Evolutionary conservation across 2,888 invertebrate species (phyloP).

Genomic region (Dendrolimus houi): DNA sequence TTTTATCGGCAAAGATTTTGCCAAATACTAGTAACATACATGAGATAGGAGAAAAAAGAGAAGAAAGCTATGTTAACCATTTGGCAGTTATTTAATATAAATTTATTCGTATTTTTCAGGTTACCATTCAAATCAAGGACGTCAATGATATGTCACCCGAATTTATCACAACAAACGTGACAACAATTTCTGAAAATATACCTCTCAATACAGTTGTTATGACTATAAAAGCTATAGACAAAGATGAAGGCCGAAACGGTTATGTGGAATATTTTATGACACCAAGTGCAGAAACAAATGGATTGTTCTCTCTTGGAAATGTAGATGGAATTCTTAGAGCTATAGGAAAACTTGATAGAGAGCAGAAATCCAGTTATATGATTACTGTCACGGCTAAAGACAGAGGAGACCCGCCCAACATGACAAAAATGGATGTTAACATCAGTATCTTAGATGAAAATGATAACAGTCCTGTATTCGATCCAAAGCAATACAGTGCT

Average conservation of each 20-base stretch:
- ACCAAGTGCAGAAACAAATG: conserved; percentile 78
- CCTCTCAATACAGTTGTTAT: conserved; percentile 91
- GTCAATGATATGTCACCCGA: conserved; percentile 94
- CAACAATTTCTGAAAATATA: conserved; percentile 89
- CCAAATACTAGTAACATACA: too few species aligned
- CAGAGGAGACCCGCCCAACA: conserved; percentile 88
- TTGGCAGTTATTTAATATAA: too few species aligned
- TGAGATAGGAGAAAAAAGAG: too few species aligned
- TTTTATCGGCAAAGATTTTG: too few species aligned
- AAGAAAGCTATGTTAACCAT: too few species aligned
- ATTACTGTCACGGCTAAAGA: conserved; percentile 90
- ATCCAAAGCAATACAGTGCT: conserved; percentile 92
- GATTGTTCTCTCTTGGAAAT: conserved; percentile 87
- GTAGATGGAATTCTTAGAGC: conserved; percentile 92
- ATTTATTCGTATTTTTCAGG: conserved; percentile 70
- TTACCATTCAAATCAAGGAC: conserved; percentile 90
- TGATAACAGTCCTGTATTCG: conserved; percentile 92
- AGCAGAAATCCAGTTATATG: conserved; percentile 84
- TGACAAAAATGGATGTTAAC: conserved; percentile 80
- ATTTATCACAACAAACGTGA: conserved; percentile 87
- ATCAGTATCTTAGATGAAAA: conserved; percentile 91
- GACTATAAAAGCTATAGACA: conserved; percentile 92
- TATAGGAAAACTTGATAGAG: conserved; percentile 90
- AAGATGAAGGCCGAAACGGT: conserved; percentile 93
- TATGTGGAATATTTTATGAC: conserved; percentile 91